A percentile compares a stretch with the other conserved stretches of the same genome.
These are phyloP conservation scores for Heliconius hewitsoni DNA, from an alignment of 1,140 invertebrate species.

Conservation along the genomic window DNA sequence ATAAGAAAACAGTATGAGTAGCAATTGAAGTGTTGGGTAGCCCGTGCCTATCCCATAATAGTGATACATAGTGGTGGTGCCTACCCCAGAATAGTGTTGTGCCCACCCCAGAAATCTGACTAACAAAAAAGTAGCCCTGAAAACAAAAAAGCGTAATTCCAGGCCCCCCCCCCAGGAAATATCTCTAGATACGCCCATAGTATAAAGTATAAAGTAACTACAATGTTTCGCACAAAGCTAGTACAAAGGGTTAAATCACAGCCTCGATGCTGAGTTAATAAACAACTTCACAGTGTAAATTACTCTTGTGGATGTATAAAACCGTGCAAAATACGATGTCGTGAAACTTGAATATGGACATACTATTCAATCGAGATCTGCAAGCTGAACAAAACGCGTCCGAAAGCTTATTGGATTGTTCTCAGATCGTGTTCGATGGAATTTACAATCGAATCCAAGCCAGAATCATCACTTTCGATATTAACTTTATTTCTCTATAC, in stretches of 20 bases:
- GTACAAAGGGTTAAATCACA: conserved; percentile 37
- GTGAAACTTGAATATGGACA: conserved; percentile 41
- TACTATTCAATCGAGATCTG: conserved; percentile 45
- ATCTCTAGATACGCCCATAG: no score
- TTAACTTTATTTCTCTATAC: neutral
- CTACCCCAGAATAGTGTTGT: no score
- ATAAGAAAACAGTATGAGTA: neutral
- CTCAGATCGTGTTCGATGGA: conserved; percentile 45
- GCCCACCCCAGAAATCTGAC: no score
- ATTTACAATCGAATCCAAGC: conserved; percentile 34
- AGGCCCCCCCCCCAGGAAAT: no score
- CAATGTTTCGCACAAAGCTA: conserved; percentile 11
- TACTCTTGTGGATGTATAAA: conserved; percentile 37
- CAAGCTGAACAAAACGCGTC: conserved; percentile 46
- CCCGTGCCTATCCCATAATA: no score
- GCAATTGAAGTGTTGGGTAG: no score
- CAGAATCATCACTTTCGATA: conserved; percentile 35
- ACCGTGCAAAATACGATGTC: conserved; percentile 37
- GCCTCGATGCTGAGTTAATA: conserved; percentile 32
- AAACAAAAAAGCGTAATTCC: no score
- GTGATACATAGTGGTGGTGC: no score
- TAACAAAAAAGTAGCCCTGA: no score
- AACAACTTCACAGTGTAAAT: conserved; percentile 38
- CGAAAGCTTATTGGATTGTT: conserved; percentile 55
- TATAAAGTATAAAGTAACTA: neutral